Evolutionary conservation across 2,113 vertebrate genomes (phyloP).

Genomic region (rabbit (Oryctolagus cuniculus)): mOryCun1.1 NC_091444.1:78777501-78778000

Average conservation of each 20-base stretch:
- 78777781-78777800: accelerated
- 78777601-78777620: neutral
- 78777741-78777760: neutral
- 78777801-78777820: conserved; percentile 47
- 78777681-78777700: neutral
- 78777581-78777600: neutral
- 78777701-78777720: neutral
- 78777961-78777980: conserved; percentile 33
- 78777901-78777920: conserved; percentile 52
- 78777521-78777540: neutral
- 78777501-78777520: neutral
- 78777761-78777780: accelerated
- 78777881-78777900: conserved; percentile 61
- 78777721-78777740: neutral
- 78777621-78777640: neutral
- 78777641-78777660: neutral
- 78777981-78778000: conserved; percentile 9
- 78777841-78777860: conserved; percentile 64
- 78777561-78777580: neutral
- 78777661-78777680: too few relatives aligned
- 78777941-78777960: conserved; percentile 68
- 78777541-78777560: neutral
- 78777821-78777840: conserved; percentile 60
- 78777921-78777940: conserved; percentile 55
- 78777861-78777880: conserved; percentile 66